Percentiles rank a stretch among this genome's conserved stretches.
Evolutionary conservation across 2,888 invertebrate genomes (phyloP).

Genomic region (Philaethria dido): DNA sequence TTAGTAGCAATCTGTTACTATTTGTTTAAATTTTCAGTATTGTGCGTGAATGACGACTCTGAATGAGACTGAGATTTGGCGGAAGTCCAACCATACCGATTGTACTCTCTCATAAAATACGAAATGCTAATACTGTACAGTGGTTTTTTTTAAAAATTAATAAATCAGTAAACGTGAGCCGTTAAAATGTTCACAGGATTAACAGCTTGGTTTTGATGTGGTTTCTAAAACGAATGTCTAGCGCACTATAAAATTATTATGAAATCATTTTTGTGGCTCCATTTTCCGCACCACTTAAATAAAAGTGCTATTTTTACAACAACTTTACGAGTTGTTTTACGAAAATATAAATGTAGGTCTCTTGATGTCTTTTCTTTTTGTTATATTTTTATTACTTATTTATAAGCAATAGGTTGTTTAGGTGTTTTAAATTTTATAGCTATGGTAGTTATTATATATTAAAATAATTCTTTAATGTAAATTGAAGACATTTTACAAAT

Average conservation of each 20-base stretch:
- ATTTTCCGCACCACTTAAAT: conserved; percentile 39
- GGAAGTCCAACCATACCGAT: conserved; percentile 58
- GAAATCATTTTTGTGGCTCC: conserved; percentile 43
- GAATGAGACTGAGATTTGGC: conserved; percentile 63
- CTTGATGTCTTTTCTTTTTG: conserved; percentile 30
- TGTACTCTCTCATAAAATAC: conserved; percentile 66
- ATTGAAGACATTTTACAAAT: conserved; percentile 32
- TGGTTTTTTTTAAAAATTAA: conserved; percentile 30
- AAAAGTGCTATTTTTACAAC: conserved; percentile 33
- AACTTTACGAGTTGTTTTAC: conserved; percentile 34
- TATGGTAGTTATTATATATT: background rate
- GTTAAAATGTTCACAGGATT: conserved; percentile 33
- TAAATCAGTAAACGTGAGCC: conserved; percentile 33
- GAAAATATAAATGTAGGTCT: conserved; percentile 30
- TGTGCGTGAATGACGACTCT: conserved; percentile 61
- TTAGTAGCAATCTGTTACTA: conserved; percentile 7
- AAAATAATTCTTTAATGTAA: background rate
- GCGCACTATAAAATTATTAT: conserved; percentile 40
- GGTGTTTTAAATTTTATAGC: background rate
- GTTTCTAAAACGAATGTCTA: conserved; percentile 26
- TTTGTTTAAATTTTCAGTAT: conserved; percentile 30
- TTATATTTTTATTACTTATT: conserved; percentile 30
- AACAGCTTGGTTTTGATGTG: conserved; percentile 45
- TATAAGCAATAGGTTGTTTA: background rate
- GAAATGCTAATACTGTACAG: conserved; percentile 45